Conservation (phyloP, 2,113 vertebrate genomes). For the Thoracochromis brauschi region DNA sequence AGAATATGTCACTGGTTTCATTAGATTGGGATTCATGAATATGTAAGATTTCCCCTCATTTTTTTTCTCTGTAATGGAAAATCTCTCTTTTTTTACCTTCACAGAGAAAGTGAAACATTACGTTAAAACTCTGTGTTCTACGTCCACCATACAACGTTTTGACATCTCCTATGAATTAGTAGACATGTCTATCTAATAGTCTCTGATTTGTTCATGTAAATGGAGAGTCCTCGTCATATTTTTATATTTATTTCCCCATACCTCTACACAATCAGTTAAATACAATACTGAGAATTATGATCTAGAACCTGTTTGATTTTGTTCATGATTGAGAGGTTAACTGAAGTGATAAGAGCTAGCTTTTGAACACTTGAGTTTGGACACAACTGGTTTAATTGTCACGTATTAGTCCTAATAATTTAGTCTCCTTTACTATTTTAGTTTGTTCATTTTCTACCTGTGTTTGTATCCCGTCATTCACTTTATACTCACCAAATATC, state of each 20-base stretch:
- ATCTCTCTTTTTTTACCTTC: not conserved
- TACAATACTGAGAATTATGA: not conserved
- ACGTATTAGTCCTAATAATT: not conserved
- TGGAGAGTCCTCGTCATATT: not conserved
- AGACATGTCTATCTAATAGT: not conserved
- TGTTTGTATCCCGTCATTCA: not conserved
- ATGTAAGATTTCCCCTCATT: not conserved
- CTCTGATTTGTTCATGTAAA: not conserved
- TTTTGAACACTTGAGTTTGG: not conserved
- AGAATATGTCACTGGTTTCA: not conserved
- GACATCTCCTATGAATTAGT: not conserved
- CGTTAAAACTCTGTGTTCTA: not conserved
- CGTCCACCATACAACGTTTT: not conserved
- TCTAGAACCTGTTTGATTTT: not conserved
- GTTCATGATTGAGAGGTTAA: not conserved
- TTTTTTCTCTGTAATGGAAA: not conserved
- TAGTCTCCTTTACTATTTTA: not conserved
- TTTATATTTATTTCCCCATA: not conserved
- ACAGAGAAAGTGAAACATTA: not conserved
- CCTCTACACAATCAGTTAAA: not conserved
- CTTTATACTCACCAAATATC: not conserved
- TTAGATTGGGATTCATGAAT: not conserved
- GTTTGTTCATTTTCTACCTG: not conserved
- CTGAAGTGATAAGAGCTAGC: not conserved
- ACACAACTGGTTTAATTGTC: not conserved